A percentile compares a stretch with the other conserved stretches of the same genome.
Conservation (phyloP, 2,888 invertebrate genomes). For the Zootermopsis nevadensis region DNA sequence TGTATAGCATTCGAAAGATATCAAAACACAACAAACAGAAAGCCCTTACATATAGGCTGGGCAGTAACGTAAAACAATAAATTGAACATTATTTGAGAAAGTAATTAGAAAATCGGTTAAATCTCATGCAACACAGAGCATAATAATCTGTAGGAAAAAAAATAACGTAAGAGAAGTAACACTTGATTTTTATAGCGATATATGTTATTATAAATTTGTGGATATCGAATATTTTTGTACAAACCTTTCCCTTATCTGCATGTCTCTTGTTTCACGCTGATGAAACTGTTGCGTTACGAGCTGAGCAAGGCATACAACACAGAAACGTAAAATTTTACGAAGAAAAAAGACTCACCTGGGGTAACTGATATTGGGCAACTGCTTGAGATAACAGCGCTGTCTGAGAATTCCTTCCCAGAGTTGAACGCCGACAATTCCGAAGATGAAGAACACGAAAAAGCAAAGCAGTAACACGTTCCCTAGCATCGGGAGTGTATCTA, state of each 20-base stretch:
- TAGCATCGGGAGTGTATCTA: slow-evolving; percentile 99
- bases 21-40: too few species aligned
- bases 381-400: slow-evolving; percentile 89
- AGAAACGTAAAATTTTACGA: neutral
- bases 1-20: too few species aligned
- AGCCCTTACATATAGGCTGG: too few species aligned
- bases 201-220: neutral
- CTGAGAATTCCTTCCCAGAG: slow-evolving; percentile 98
- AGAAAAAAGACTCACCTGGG: slow-evolving; percentile 75
- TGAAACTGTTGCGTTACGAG: neutral
- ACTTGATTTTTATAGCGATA: neutral
- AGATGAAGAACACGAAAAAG: slow-evolving; percentile 99
- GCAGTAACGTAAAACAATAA: too few species aligned
- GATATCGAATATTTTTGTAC: neutral
- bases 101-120: neutral
- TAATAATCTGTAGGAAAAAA: neutral
- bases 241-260: neutral
- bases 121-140: slow-evolving; percentile 9
- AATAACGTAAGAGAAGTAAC: neutral
- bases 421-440: slow-evolving; percentile 99
- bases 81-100: neutral
- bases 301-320: neutral
- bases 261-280: neutral
- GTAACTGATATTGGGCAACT: slow-evolving; percentile 76
- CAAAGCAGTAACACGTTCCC: slow-evolving; percentile 98